phyloP scores from a whole-genome alignment of 2,113 vertebrate genomes.

The Perccottus glenii region DNA sequence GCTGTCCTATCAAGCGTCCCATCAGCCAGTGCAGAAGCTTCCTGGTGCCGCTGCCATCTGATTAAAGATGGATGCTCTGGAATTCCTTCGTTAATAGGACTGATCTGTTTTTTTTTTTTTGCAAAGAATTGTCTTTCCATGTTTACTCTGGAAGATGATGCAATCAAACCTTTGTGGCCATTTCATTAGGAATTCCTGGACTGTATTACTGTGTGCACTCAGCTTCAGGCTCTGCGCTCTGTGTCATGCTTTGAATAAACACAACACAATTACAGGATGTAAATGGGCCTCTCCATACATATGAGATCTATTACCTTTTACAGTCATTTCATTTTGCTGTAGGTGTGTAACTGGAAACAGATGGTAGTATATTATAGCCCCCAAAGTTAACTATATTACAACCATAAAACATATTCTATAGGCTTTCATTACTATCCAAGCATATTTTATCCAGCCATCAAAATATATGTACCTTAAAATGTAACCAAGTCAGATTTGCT shows the following conservation, averaged over 20 bases:
- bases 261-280: constrained; percentile 52
- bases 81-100: constrained; percentile 41
- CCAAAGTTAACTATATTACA: constrained; percentile 13
- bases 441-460: constrained; percentile 6
- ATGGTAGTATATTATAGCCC: constrained; percentile 42
- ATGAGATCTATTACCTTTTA: constrained; percentile 52
- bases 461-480: constrained; percentile 3
- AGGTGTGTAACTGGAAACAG: constrained; percentile 65
- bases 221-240: constrained; percentile 26
- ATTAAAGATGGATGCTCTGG: constrained; percentile 49
- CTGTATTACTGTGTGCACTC: constrained; percentile 10
- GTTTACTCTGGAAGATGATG: constrained; percentile 2
- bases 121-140: background rate
- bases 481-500: background rate
- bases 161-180: constrained; percentile 15
- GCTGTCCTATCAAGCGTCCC: constrained; percentile 61
- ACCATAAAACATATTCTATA: constrained; percentile 1
- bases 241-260: constrained; percentile 55
- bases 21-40: constrained; percentile 52
- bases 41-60: constrained; percentile 54
- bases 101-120: constrained; percentile 13
- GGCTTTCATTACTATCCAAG: background rate
- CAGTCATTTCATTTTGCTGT: constrained; percentile 55
- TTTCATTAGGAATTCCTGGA: constrained; percentile 8
- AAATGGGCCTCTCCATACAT: constrained; percentile 53